These are phyloP conservation scores for Cydia amplana DNA, from an alignment of 1,140 invertebrate genomes.

Conservation along the genomic window DNA sequence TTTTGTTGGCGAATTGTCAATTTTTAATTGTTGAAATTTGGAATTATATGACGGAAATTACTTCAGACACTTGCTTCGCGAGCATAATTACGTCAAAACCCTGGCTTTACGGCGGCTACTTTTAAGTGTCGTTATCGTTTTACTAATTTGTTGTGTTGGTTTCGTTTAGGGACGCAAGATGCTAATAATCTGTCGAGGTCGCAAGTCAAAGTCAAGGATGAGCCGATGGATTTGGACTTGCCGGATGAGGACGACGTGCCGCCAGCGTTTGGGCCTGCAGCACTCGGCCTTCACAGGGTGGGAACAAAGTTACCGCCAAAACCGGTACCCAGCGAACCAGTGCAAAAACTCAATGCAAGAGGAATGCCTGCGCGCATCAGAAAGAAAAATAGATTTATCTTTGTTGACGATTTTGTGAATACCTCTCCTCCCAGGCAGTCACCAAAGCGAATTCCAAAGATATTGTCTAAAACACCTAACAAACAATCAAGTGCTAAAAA, in stretches of 20 bases:
- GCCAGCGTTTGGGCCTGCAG: conserved; percentile 86
- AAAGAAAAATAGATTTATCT: conserved; percentile 94
- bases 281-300: conserved; percentile 88
- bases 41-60: conserved; percentile 35
- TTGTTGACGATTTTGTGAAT: conserved; percentile 94
- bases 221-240: conserved; percentile 82
- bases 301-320: conserved; percentile 86
- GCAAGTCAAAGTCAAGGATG: conserved; percentile 79
- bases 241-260: conserved; percentile 84
- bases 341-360: conserved; percentile 89
- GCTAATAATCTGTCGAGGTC: conserved; percentile 65
- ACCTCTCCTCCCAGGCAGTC: conserved; percentile 85
- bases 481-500: conserved; percentile 75
- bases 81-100: conserved; percentile 27
- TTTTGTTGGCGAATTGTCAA: conserved; percentile 66
- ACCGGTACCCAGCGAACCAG: conserved; percentile 84
- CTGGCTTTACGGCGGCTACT: conserved; percentile 68
- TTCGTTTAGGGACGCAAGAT: conserved; percentile 64
- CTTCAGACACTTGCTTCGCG: conserved; percentile 25
- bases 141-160: conserved; percentile 39
- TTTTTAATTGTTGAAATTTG: conserved; percentile 48
- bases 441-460: conserved; percentile 81
- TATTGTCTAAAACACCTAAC: conserved; percentile 77
- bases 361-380: conserved; percentile 94
- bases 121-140: conserved; percentile 62